A percentile compares a stretch with the other conserved stretches of the same genome.
Conservation (phyloP, 1,140 invertebrate genomes). For the Pseudomyrmex sp. region DNA sequence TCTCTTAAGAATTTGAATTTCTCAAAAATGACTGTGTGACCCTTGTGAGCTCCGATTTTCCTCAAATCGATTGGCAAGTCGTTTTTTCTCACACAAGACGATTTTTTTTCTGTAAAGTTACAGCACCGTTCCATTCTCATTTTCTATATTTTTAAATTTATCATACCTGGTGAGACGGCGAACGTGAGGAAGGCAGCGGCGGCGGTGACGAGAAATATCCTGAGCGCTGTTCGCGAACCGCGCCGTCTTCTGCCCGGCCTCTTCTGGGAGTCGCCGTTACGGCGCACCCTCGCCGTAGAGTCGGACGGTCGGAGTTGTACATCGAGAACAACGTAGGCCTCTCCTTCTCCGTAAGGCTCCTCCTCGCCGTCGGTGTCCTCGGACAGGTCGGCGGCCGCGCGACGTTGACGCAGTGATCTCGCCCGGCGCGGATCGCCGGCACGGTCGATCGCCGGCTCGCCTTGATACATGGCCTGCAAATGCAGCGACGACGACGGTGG, state of each 20-base stretch:
- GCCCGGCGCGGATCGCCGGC: slow-evolving; percentile 66
- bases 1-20: no score
- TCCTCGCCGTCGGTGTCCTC: slow-evolving; percentile 64
- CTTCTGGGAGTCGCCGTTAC: slow-evolving; percentile 35
- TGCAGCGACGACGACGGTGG: slow-evolving; percentile 67
- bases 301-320: slow-evolving; percentile 23
- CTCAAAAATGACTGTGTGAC: no score
- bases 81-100: background rate
- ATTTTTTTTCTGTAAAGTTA: slow-evolving; percentile 19
- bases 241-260: slow-evolving; percentile 69
- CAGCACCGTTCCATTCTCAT: slow-evolving; percentile 16
- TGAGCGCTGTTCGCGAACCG: slow-evolving; percentile 59
- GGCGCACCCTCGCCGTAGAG: slow-evolving; percentile 38
- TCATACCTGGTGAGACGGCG: slow-evolving; percentile 70
- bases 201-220: slow-evolving; percentile 69
- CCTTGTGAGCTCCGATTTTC: no score
- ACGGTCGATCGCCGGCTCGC: slow-evolving; percentile 68
- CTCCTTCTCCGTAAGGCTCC: slow-evolving; percentile 39
- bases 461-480: slow-evolving; percentile 72
- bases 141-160: background rate
- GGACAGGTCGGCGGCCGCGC: slow-evolving; percentile 53
- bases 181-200: slow-evolving; percentile 71
- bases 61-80: background rate
- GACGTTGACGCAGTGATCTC: slow-evolving; percentile 64
- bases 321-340: slow-evolving; percentile 67